Evolutionary conservation across 2,888 invertebrate species (phyloP), one percentile per base, ranked within the genome.

Genomic region (Ganaspis brasiliensis): DNA sequence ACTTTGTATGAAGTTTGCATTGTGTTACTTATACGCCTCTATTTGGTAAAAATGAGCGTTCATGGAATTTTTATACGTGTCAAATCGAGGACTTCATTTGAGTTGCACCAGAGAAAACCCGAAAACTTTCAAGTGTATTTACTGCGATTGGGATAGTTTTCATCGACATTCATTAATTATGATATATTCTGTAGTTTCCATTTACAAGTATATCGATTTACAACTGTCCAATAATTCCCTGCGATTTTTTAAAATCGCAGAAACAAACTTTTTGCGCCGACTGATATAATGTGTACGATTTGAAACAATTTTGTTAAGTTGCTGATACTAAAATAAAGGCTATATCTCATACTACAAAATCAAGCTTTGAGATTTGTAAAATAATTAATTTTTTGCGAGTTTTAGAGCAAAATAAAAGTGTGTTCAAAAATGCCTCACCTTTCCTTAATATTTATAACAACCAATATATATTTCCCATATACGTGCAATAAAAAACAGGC

Each of bases 201-300:
- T 26, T 26, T n/a, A 59, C 35, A 59, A 59, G 24, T 59, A 24
- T 59, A 59, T 59, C 59, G n/a, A 59, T 59, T 31, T 59, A 59
- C 59, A 59, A 26, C 35, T 26, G 26, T 35, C 59, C 59, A 59
- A 26, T 35, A 59, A 31, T 24, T n/a, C 59, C 59, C 31, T 1
- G 35, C 16, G 31, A 59, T 24, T 59, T 59, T 35, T 59, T 14
- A 59, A 59, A 59, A 59, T 59, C 59, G 16, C 59, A 59, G 24
- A 59, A 59, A 59, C 45, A 19, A 31, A 21, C 1, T 59, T 59
- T 59, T 59, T 59, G 35, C 59, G 59, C 59, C 59, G 24, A 59
- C 31, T 59, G 59, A 59, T 59, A 37, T 21, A 59, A 21, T n/a
- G 10, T 59, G 59, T 59, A 59, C 24, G 24, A 59, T 59, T 59